phyloP scores from a whole-genome alignment of 2,888 invertebrate species.

The Spatulosminthurus flaviceps region DNA sequence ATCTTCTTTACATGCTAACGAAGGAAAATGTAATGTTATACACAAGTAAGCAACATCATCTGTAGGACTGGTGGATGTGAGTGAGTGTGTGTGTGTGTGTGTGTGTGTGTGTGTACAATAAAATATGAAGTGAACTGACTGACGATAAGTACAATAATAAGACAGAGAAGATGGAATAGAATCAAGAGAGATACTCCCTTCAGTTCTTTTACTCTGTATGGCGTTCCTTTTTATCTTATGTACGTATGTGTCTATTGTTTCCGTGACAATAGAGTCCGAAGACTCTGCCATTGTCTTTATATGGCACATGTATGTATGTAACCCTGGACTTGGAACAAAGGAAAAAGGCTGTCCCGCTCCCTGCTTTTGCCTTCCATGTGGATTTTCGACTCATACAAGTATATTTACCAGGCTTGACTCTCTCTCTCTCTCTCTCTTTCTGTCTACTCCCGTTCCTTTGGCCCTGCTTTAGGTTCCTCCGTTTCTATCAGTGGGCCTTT shows the following conservation, averaged over 20 bases:
- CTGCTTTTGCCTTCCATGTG: conserved; percentile 14
- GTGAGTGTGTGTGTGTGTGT: too few relatives aligned
- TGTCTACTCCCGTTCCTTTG: conserved; percentile 66
- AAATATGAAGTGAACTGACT: conserved; percentile 41
- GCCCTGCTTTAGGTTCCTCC: neutral
- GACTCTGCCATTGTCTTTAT: conserved; percentile 52
- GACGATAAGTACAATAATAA: conserved; percentile 41
- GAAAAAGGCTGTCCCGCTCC: conserved; percentile 39
- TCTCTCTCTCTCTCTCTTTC: conserved; percentile 67
- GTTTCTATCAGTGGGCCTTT: neutral
- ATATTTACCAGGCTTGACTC: neutral
- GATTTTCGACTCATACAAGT: neutral
- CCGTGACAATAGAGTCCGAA: conserved; percentile 52
- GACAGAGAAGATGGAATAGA: conserved; percentile 42
- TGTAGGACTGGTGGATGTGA: conserved; percentile 15
- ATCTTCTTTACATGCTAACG: conserved; percentile 25
- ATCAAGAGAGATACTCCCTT: conserved; percentile 45
- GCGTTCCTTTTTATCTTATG: conserved; percentile 43
- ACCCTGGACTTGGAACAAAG: conserved; percentile 43
- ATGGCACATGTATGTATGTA: conserved; percentile 50
- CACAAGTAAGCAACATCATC: neutral
- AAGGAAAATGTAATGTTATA: conserved; percentile 12
- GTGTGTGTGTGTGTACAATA: conserved; percentile 29
- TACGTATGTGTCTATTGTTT: conserved; percentile 49
- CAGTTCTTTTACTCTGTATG: conserved; percentile 42